Percentiles rank a stretch among this genome's conserved stretches.
Evolutionary conservation across 1,140 invertebrate species (phyloP).

Genomic region (Drosophila arawakana): DNA sequence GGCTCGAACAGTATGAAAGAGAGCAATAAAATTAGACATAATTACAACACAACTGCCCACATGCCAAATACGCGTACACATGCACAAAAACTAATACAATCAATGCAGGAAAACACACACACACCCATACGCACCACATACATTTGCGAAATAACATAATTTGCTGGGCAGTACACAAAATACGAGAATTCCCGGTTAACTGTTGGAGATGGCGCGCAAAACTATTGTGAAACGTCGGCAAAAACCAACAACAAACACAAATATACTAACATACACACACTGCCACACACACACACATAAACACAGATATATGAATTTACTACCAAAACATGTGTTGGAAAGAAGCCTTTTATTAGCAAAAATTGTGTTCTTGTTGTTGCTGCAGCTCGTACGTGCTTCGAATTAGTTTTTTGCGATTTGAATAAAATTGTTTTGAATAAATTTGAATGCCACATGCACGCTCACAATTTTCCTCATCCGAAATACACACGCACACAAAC

Average conservation of each 20-base stretch:
- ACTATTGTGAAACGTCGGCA: slow-evolving; percentile 71
- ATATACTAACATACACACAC: slow-evolving; percentile 23
- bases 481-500: slow-evolving; percentile 2
- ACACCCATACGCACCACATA: slow-evolving; percentile 30
- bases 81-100: slow-evolving; percentile 45
- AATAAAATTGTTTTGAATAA: slow-evolving; percentile 82
- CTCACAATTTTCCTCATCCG: slow-evolving; percentile 28
- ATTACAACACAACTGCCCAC: slow-evolving; percentile 64
- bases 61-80: slow-evolving; percentile 22
- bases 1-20: slow-evolving; percentile 7
- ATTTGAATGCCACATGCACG: slow-evolving; percentile 70
- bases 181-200: slow-evolving; percentile 54
- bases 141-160: slow-evolving; percentile 64
- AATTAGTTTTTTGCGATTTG: slow-evolving; percentile 82
- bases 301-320: slow-evolving; percentile 50
- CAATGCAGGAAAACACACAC: slow-evolving; percentile 34
- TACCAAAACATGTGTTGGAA: slow-evolving; percentile 25
- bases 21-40: slow-evolving; percentile 81
- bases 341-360: slow-evolving; percentile 69
- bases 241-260: slow-evolving; percentile 68
- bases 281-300: slow-evolving; percentile 19
- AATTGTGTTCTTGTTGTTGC: slow-evolving; percentile 31
- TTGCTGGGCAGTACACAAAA: slow-evolving; percentile 67
- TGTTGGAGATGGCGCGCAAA: slow-evolving; percentile 38
- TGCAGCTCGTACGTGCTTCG: slow-evolving; percentile 65